A percentile compares a stretch with the other conserved stretches of the same genome.
Conservation (phyloP, 1,140 invertebrate species). For the Hylaeus volcanicus region DNA sequence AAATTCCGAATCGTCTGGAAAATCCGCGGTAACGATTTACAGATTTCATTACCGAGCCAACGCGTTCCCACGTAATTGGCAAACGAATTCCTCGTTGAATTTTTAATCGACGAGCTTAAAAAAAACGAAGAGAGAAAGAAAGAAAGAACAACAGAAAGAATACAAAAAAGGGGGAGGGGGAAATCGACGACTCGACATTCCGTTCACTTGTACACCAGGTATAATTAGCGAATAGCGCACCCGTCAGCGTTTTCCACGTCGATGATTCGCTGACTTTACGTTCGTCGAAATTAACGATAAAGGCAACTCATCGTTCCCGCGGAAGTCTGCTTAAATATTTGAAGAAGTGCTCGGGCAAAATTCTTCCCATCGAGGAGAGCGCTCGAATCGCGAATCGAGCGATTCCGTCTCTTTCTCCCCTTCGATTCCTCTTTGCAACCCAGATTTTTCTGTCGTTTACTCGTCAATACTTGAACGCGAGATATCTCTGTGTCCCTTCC, state of each 20-base stretch:
- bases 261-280: constrained; percentile 29
- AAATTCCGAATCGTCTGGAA: too few species aligned
- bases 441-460: constrained; percentile 6
- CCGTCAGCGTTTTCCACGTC: constrained; percentile 27
- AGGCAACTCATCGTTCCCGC: background rate
- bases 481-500: background rate
- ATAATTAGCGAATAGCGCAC: constrained; percentile 27
- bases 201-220: background rate
- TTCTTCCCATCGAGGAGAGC: constrained; percentile 7
- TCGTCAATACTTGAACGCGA: constrained; percentile 24
- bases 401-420: background rate
- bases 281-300: constrained; percentile 40
- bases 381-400: constrained; percentile 2
- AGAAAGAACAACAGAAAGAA: too few species aligned
- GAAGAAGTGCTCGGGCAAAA: constrained; percentile 22
- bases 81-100: background rate
- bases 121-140: too few species aligned
- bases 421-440: background rate
- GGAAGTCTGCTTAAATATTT: constrained; percentile 29
- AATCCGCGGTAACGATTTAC: too few species aligned
- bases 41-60: background rate
- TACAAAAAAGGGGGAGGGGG: too few species aligned
- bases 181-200: background rate
- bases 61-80: background rate
- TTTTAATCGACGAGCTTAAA: background rate